phyloP scores from a whole-genome alignment of 2,113 vertebrate genomes.

The Dolichallabes microphthalmus region DNA sequence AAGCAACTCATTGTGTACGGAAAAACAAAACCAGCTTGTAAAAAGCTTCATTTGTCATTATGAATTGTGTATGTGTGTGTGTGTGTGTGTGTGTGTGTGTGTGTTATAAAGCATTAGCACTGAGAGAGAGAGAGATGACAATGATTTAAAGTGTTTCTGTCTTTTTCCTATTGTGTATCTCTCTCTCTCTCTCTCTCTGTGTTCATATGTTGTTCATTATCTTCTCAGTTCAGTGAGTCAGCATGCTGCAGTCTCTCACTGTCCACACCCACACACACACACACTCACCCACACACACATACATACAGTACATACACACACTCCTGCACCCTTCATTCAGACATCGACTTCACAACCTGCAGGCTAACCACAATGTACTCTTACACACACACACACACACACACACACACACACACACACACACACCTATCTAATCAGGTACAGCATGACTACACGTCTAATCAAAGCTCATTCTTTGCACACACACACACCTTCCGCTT shows the following conservation, averaged over 20 bases:
- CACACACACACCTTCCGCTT: neutral
- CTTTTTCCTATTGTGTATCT: slow-evolving; percentile 3
- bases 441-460: neutral
- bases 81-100: neutral
- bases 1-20: slow-evolving; percentile 9
- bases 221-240: slow-evolving; percentile 43
- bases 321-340: neutral
- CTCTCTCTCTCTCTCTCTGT: neutral
- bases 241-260: slow-evolving; percentile 17
- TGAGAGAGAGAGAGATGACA: neutral
- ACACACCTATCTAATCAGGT: neutral
- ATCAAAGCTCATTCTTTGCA: neutral
- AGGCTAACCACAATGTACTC: neutral
- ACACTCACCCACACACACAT: slow-evolving; percentile 5
- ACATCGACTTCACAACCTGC: neutral
- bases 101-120: no score
- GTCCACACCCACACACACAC: neutral
- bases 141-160: neutral
- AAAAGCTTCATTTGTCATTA: slow-evolving; percentile 9
- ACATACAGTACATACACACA: neutral
- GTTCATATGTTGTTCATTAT: slow-evolving; percentile 36
- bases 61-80: slow-evolving; percentile 9
- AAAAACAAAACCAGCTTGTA: neutral
- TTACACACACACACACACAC: neutral
- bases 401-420: neutral